Evolutionary conservation across 2,888 invertebrate genomes (phyloP).

Genomic region (Drosophila percnosoma): DNA sequence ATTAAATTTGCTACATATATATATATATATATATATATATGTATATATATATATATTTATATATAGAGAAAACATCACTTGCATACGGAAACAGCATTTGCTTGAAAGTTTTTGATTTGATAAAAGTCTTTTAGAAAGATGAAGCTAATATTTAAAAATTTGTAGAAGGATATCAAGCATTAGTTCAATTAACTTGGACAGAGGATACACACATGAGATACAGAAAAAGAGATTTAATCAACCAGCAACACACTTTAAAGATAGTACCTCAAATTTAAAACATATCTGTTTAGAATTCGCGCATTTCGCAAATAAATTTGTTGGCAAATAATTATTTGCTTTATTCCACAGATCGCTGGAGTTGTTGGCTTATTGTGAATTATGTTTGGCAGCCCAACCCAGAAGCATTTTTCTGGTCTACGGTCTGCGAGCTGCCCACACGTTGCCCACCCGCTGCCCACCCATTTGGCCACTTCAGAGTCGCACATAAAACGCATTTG

Average conservation of each 20-base stretch:
- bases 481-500: slow-evolving; percentile 64
- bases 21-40: neutral
- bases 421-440: neutral
- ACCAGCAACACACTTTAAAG: neutral
- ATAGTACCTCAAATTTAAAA: neutral
- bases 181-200: neutral
- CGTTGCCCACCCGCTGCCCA: neutral
- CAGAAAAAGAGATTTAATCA: neutral
- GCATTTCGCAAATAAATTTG: slow-evolving; percentile 9
- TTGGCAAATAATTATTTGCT: slow-evolving; percentile 21
- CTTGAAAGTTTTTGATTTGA: neutral
- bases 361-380: slow-evolving; percentile 41
- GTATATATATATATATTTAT: neutral
- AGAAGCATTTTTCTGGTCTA: slow-evolving; percentile 2
- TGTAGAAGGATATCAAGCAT: neutral
- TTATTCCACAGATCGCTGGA: slow-evolving; percentile 21
- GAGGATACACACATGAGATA: neutral
- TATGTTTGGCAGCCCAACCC: slow-evolving; percentile 19
- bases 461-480: slow-evolving; percentile 45
- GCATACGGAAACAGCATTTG: neutral
- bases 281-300: neutral
- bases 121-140: neutral
- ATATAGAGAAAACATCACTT: neutral
- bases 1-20: slow-evolving; percentile 2
- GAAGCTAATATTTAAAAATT: neutral